Conservation (phyloP, 2,888 invertebrate species). For the Lasioglossum zephyrum region DNA sequence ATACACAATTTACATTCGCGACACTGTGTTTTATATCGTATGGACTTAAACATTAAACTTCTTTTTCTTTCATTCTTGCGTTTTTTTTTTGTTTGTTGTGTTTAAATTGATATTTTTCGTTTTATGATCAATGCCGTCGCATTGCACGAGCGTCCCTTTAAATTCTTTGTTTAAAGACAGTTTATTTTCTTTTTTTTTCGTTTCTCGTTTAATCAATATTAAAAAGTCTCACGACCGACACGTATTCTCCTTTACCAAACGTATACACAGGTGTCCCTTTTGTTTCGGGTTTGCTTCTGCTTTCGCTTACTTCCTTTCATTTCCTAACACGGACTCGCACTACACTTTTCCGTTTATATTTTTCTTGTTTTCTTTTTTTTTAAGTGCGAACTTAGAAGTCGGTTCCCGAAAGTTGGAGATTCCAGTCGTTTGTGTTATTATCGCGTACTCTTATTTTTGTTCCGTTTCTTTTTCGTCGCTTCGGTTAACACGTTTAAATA, state of each 20-base stretch:
- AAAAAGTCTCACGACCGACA: conserved; percentile 46
- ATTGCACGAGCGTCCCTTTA: conserved; percentile 30
- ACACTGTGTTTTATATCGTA: conserved; percentile 61
- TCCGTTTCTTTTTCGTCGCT: background rate
- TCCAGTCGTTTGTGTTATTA: conserved; percentile 45
- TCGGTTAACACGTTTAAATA: conserved; percentile 58
- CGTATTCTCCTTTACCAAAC: conserved; percentile 48
- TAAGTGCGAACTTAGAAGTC: conserved; percentile 42
- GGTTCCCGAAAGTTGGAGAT: conserved; percentile 25
- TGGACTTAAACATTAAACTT: conserved; percentile 36
- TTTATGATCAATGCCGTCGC: conserved; percentile 49
- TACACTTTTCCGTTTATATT: conserved; percentile 47
- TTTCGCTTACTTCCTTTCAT: conserved; percentile 19
- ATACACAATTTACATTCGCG: conserved; percentile 75
- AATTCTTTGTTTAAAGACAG: conserved; percentile 48
- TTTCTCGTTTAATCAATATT: conserved; percentile 6
- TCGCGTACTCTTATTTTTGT: conserved; percentile 43
- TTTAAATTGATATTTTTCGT: conserved; percentile 18
- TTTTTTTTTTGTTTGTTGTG: background rate
- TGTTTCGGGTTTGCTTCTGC: background rate
- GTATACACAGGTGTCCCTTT: conserved; percentile 62
- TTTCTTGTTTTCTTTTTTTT: conserved; percentile 15
- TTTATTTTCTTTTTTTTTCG: background rate
- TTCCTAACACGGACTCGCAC: conserved; percentile 62
- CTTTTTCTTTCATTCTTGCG: conserved; percentile 13